Evolutionary conservation across 1,140 invertebrate species (phyloP).

Genomic region (Halesus radiatus): DNA sequence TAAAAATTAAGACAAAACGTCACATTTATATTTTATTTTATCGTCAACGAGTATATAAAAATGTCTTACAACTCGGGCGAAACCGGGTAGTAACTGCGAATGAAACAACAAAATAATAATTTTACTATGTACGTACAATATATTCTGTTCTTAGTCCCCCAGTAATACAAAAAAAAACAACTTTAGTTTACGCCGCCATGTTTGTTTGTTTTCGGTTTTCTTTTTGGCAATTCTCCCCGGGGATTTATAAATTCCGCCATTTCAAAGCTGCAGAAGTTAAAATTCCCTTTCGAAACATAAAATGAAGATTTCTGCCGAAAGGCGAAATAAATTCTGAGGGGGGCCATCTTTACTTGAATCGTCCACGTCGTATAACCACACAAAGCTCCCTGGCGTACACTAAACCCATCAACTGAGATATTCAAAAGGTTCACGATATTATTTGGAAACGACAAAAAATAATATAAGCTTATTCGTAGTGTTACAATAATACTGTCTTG

Average conservation of each 20-base stretch:
- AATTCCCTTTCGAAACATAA: constrained; percentile 23
- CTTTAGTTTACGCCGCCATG: too few species aligned
- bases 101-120: too few species aligned
- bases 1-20: too few species aligned
- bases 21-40: too few species aligned
- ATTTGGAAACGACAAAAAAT: not conserved
- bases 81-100: too few species aligned
- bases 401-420: constrained; percentile 1
- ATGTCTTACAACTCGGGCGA: too few species aligned
- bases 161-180: too few species aligned
- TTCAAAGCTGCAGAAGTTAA: not conserved
- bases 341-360: constrained; percentile 33
- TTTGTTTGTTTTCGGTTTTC: too few species aligned
- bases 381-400: constrained; percentile 51
- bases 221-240: not conserved
- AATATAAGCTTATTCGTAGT: not conserved
- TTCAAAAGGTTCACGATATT: too few species aligned
- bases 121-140: too few species aligned
- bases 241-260: constrained; percentile 6
- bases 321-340: not conserved
- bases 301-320: constrained; percentile 14
- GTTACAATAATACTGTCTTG: not conserved
- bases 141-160: too few species aligned
- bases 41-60: too few species aligned
- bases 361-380: constrained; percentile 50